Percentiles rank a stretch among this genome's conserved stretches.
These are phyloP conservation scores for Zosterops pallidus DNA, from an alignment of 2,113 vertebrate species.

Conservation along the genomic window DNA sequence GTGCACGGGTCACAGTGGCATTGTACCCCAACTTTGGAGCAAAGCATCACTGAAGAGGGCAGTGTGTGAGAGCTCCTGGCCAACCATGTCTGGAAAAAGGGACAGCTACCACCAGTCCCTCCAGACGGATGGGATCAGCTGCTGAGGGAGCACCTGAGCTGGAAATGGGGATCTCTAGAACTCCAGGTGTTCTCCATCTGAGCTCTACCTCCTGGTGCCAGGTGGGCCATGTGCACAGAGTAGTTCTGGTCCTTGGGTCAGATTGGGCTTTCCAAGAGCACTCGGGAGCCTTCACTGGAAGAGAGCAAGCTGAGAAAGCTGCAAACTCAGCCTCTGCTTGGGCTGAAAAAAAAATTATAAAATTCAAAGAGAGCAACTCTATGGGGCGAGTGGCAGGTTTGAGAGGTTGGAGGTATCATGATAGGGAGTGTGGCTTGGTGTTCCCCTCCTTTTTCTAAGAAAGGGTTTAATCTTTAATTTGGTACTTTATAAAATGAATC, in stretches of 20 bases:
- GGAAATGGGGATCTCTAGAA: not conserved
- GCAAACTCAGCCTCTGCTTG: not conserved
- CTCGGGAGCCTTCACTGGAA: not conserved
- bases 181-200: not conserved
- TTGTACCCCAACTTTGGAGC: not conserved
- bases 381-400: not conserved
- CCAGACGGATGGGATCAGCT: not conserved
- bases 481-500: not conserved
- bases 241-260: not conserved
- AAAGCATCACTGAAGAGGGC: not conserved
- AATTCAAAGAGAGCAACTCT: not conserved
- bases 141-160: not conserved
- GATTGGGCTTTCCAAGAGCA: not conserved
- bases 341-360: not conserved
- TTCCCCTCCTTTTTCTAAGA: not conserved
- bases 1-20: not conserved
- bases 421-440: not conserved
- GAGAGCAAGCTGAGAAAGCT: not conserved
- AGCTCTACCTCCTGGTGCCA: not conserved
- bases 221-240: not conserved
- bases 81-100: not conserved
- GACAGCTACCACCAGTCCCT: not conserved
- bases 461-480: not conserved
- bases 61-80: not conserved
- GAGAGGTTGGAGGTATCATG: not conserved